Percentiles rank a stretch among this genome's conserved stretches.
phyloP scores from a whole-genome alignment of 2,888 invertebrate species.

The Pediacus dermestoides region DNA sequence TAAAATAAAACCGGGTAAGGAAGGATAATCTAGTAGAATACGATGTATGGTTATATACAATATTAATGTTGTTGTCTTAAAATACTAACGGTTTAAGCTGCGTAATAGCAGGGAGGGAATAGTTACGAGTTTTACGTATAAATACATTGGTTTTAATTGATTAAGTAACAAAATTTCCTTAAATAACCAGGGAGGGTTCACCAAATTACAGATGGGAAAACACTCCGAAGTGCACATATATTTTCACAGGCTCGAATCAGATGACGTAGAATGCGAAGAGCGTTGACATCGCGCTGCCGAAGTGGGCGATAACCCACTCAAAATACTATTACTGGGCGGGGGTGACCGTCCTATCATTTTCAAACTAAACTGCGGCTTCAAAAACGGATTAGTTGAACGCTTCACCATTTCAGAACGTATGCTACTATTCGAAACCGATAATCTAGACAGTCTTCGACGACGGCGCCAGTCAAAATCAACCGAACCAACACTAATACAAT shows the following conservation, averaged over 20 bases:
- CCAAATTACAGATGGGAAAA: too few species aligned
- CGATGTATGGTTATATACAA: too few species aligned
- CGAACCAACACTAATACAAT: constrained; percentile 49
- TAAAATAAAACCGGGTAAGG: constrained; percentile 14
- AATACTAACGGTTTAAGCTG: too few species aligned
- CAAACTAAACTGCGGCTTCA: constrained; percentile 47
- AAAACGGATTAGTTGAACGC: constrained; percentile 40
- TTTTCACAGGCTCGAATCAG: constrained; percentile 46
- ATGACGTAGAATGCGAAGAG: constrained; percentile 37
- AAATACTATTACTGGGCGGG: constrained; percentile 55
- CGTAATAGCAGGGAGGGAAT: too few species aligned
- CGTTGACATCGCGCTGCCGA: constrained; percentile 46
- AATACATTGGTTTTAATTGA: too few species aligned
- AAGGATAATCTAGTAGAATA: too few species aligned
- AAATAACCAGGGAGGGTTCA: too few species aligned
- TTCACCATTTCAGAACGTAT: constrained; percentile 47
- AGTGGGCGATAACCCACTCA: constrained; percentile 57
- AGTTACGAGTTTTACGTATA: too few species aligned
- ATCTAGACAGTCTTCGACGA: constrained; percentile 42
- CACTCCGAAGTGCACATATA: background rate
- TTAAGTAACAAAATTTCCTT: too few species aligned
- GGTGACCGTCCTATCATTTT: constrained; percentile 52
- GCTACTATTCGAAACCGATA: constrained; percentile 47
- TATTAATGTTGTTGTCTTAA: too few species aligned
- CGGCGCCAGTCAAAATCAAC: constrained; percentile 49